Evolutionary conservation across 2,113 vertebrate species (phyloP).

Genomic region (Crypturellus undulatus): DNA sequence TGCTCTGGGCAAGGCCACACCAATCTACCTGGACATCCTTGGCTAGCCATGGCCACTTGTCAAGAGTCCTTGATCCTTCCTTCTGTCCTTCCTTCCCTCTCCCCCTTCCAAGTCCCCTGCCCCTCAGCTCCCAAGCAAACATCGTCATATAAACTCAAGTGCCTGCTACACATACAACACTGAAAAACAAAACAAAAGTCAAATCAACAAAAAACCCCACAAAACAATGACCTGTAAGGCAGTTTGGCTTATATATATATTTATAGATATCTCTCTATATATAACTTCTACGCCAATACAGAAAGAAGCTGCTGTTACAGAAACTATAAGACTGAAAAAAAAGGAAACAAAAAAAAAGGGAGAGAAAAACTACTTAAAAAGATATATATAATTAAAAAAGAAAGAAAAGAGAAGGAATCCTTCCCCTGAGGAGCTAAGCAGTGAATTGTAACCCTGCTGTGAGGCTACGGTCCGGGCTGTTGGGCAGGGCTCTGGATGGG

Average conservation of each 20-base stretch:
- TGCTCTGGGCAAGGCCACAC: conserved; percentile 92
- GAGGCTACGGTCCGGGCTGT: conserved; percentile 27
- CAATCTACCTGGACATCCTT: conserved; percentile 97
- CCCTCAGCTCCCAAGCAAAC: conserved; percentile 77
- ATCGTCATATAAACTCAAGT: conserved; percentile 88
- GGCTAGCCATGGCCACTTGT: conserved; percentile 79
- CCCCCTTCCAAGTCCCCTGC: not conserved
- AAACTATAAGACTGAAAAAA: conserved; percentile 57
- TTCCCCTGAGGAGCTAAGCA: conserved; percentile 57
- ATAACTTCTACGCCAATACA: conserved; percentile 74
- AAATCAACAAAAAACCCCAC: conserved; percentile 28
- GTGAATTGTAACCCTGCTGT: conserved; percentile 40
- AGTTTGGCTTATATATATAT: conserved; percentile 77
- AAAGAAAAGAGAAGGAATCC: conserved; percentile 30
- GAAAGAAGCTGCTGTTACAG: conserved; percentile 79
- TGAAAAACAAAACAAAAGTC: conserved; percentile 69
- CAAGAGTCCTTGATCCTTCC: conserved; percentile 36
- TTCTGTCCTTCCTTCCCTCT: conserved; percentile 50
- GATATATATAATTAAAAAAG: conserved; percentile 25
- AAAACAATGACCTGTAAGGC: conserved; percentile 74
- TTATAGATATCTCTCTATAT: conserved; percentile 72
- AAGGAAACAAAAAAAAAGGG: not conserved
- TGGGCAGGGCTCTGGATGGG: conserved; percentile 43
- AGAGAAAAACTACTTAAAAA: conserved; percentile 24
- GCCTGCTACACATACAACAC: conserved; percentile 87